A percentile compares a stretch with the other conserved stretches of the same genome.
Evolutionary conservation across 2,797 vertebrate genomes (phyloP).

Genomic region (Masticophis lateralis): DNA sequence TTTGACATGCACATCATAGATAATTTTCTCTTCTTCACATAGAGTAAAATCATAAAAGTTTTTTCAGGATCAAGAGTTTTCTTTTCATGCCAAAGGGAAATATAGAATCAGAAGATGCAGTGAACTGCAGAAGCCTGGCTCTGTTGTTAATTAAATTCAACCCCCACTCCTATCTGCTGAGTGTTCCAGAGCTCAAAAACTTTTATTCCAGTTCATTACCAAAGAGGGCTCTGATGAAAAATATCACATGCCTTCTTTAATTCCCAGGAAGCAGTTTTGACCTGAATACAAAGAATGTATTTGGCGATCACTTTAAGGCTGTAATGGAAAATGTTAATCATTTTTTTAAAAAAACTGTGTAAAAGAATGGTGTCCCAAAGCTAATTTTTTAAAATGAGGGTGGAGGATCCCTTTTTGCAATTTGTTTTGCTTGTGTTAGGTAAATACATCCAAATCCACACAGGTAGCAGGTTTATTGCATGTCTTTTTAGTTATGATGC

Average conservation of each 20-base stretch:
- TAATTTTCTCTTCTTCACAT: background rate
- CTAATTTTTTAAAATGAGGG: background rate
- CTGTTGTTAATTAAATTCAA: background rate
- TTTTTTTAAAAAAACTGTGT: background rate
- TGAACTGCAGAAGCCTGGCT: background rate
- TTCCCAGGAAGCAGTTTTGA: background rate
- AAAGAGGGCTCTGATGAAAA: background rate
- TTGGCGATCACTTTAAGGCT: background rate
- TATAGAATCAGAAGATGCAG: background rate
- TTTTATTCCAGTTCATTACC: background rate
- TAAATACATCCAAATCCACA: background rate
- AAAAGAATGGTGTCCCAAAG: background rate
- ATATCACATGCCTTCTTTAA: background rate
- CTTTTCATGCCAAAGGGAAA: constrained; percentile 1
- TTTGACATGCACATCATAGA: background rate
- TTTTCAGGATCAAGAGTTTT: background rate
- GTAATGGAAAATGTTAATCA: background rate
- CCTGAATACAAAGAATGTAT: background rate
- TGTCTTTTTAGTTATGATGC: background rate
- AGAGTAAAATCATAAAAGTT: background rate
- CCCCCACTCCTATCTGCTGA: background rate
- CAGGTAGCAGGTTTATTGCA: background rate
- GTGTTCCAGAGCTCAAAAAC: background rate
- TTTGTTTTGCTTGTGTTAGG: background rate
- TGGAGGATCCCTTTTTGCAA: no score